Base-by-base conservation (phyloP, 1,140 invertebrate species). In the Triops cancriformis region DNA sequence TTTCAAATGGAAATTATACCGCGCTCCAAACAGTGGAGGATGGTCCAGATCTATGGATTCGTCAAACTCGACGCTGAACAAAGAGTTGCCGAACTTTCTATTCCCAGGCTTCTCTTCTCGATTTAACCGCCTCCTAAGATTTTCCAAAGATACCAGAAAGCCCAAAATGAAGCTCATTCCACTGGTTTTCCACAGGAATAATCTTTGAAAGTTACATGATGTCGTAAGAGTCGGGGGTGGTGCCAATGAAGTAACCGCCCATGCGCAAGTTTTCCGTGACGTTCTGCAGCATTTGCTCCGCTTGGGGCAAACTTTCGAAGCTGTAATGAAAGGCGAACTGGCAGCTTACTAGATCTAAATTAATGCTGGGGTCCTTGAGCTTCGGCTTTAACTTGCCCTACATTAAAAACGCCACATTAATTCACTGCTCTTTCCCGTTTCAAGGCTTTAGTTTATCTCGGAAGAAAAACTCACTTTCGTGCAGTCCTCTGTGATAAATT, bases 281-380 rank as follows among this genome's bases (percentile, higher is more conserved):
- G 88, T 99, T 99, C 78, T 88, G 88, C 0, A 99, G 85, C 94
- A 99, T 97, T 82, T 90, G 90, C 83, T 96, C 90, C 1, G 95
- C 96, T 86, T 98, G 96, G n/a, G 86, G 83, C 77, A 96, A 85
- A 76, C 92, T 93, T 85, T 98, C 96, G 88, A 99, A 99, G 82
- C 93, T 93, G 82, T 99, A 99, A 85, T 96, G 94, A 82, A 99
- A 93, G 26, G 96, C 93, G 89, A 99, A 99, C 85, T 99, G 98
- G 84, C 96, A 98, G 82, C 94, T 98, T 0, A 95, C 93, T 5
- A 99, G 81, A 85, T 99, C 94, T 82, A 99, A 88, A 81, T 90
- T 87, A 18, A 92, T 88, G 45, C 90, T 90, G 6, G 90, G 88
- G 84, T 95, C 90, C 80, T 88, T 86, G 82, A 91, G 95, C 78